Base-by-base conservation (phyloP, 2,113 vertebrate genomes). In the Megatriorchis doriae region DNA sequence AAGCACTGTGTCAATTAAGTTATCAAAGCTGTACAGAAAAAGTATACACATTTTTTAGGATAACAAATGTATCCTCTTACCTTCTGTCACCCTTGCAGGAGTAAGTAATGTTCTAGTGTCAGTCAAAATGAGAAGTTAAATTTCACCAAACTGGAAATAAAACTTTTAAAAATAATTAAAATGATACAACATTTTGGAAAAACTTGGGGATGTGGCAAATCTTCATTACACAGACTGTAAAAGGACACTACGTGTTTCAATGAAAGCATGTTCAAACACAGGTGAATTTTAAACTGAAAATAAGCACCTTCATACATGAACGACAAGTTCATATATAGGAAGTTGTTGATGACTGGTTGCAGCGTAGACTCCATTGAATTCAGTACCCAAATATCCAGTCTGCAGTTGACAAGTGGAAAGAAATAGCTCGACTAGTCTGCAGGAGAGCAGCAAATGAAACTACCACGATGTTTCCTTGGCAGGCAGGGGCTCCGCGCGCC, bases 1-100 rank as follows among this genome's bases (percentile, higher is more conserved):
- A 79, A 63, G 10, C 43, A 63, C 13, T 0, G 1, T 21, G n/a
- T 6, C 38, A 86, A 14, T 13, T 0, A 1, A 52, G 22, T 56
- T 82, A 61, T 22, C 20, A 42, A 84, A 61, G 16, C 20, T 34
- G 12, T 66, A 23, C 7, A 59, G 34, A 52, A 63, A 47, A 61
- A 11, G 0, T 25, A 13, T 4, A 4, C 13, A 10, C 2, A 3
- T 36, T 59, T 88, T 80, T 56, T 40, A 45, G 43, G 7, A 15
- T 27, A 65, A 75, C 16, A 19, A 4, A 31, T 11, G 4, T 43
- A 36, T 85, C 21, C 8, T 31, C 85, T 61, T 75, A 14, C 11
- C 8, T 79, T 56, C 22, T 56, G 12, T 59, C 22, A 71, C 4
- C 9, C 17, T 14, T 31, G 20, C 31, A 65, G 31, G 25, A 72